A percentile compares a stretch with the other conserved stretches of the same genome.
Conservation (phyloP, 2,113 vertebrate species). For the Cebus imitator region DNA sequence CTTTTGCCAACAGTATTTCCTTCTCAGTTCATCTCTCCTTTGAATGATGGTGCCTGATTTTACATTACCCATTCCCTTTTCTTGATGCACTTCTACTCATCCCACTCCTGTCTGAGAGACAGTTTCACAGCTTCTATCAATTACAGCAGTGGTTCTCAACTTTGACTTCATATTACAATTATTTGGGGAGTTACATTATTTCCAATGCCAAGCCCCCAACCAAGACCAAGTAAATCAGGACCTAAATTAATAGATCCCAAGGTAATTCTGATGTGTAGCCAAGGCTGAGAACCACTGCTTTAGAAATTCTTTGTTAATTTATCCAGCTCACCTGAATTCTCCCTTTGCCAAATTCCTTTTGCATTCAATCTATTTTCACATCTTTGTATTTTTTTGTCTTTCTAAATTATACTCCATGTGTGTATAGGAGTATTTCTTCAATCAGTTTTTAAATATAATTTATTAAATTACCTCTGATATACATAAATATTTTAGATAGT, state of each 20-base stretch:
- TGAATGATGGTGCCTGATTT: background rate
- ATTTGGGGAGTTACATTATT: background rate
- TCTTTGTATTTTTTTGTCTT: background rate
- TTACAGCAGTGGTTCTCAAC: background rate
- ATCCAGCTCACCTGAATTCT: background rate
- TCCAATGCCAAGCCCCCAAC: background rate
- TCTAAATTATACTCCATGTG: background rate
- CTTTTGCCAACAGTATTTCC: background rate
- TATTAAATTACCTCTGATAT: background rate
- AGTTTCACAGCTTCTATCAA: background rate
- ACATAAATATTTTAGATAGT: background rate
- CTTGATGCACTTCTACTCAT: background rate
- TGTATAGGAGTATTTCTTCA: background rate
- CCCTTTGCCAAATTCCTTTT: background rate
- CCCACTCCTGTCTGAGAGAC: background rate
- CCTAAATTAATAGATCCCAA: background rate
- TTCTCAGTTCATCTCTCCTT: background rate
- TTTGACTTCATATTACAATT: background rate
- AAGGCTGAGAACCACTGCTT: background rate
- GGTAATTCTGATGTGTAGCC: background rate
- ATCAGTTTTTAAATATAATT: background rate
- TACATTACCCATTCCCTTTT: background rate
- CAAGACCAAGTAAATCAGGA: background rate
- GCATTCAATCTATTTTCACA: background rate
- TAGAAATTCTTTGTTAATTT: background rate